Conservation (phyloP, 1,140 invertebrate genomes). For the Monochamus saltuarius region DNA sequence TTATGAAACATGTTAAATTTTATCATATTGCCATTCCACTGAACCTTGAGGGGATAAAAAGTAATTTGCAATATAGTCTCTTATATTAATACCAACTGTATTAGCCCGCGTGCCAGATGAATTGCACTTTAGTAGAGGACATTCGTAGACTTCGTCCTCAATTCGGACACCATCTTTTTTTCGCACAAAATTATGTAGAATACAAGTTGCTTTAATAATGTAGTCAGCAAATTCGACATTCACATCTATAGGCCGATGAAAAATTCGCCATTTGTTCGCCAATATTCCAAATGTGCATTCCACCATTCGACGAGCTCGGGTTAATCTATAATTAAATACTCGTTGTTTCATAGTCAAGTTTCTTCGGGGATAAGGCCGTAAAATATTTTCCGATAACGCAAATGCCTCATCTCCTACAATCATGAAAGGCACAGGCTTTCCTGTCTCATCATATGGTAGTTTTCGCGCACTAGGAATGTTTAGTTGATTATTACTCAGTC, state of each 20-base stretch:
- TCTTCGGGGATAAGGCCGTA: neutral
- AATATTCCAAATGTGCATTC: slow-evolving; percentile 7
- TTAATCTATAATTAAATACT: slow-evolving; percentile 1
- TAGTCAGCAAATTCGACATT: neutral
- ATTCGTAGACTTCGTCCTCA: neutral
- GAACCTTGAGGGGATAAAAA: neutral
- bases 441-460: slow-evolving; percentile 14
- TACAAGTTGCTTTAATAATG: neutral
- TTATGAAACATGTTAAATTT: slow-evolving; percentile 6
- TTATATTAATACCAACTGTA: neutral
- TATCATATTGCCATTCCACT: neutral
- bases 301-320: slow-evolving; percentile 5
- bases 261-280: slow-evolving; percentile 6
- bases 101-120: no score
- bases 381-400: neutral
- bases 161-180: neutral
- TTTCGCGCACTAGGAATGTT: slow-evolving; percentile 16
- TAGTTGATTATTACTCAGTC: slow-evolving; percentile 1
- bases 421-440: slow-evolving; percentile 29
- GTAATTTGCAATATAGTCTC: neutral
- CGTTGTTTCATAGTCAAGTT: neutral
- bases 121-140: no score
- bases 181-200: slow-evolving; percentile 1
- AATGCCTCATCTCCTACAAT: slow-evolving; percentile 26
- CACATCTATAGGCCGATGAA: neutral